A percentile compares a stretch with the other conserved stretches of the same genome.
These are phyloP conservation scores for Alligator mississippiensis DNA, from an alignment of 2,113 vertebrate species.

Conservation along the genomic window DNA sequence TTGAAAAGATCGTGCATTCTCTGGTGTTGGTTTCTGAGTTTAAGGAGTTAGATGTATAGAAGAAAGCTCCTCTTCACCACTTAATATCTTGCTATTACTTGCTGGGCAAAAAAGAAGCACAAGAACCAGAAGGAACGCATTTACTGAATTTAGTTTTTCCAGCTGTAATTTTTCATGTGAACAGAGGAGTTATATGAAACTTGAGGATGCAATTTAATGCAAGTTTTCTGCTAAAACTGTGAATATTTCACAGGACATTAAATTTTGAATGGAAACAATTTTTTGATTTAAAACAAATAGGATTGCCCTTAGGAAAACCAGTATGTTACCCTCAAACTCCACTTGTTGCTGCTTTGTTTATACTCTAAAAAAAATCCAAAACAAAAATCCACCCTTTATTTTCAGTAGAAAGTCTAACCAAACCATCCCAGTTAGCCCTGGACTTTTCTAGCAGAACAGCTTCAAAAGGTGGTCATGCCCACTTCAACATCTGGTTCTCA, in stretches of 20 bases:
- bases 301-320: background rate
- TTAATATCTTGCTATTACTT: background rate
- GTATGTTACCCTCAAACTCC: background rate
- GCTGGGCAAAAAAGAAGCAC: background rate
- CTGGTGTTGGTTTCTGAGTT: background rate
- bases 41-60: background rate
- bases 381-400: background rate
- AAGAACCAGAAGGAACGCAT: background rate
- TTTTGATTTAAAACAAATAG: background rate
- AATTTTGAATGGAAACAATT: background rate
- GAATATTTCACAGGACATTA: background rate
- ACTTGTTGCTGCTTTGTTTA: no score
- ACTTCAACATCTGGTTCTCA: background rate
- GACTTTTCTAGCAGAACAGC: background rate
- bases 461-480: background rate
- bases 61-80: background rate
- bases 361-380: no score
- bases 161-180: background rate
- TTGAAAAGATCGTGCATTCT: background rate
- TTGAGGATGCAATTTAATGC: background rate
- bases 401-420: background rate
- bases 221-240: background rate
- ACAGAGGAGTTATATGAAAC: background rate
- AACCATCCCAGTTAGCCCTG: background rate
- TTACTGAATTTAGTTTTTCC: background rate